Conservation (phyloP, 1,140 invertebrate genomes). For the Hycleus cichorii region DNA sequence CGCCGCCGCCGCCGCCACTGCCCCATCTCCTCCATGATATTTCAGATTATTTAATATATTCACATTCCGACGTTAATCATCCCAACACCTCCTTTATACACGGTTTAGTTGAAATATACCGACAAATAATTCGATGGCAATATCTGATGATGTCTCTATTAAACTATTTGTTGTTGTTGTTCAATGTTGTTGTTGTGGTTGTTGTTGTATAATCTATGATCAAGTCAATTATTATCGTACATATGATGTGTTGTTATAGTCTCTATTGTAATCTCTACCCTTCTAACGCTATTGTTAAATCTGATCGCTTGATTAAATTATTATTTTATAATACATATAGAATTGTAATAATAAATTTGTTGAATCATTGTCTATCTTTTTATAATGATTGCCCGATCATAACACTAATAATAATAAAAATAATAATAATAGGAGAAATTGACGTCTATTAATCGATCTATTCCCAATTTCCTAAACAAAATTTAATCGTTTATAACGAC, state of each 20-base stretch:
- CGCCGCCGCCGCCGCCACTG: too few relatives aligned
- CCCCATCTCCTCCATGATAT: constrained; percentile 25
- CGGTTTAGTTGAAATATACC: constrained; percentile 12
- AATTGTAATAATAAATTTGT: too few relatives aligned
- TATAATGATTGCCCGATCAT: too few relatives aligned
- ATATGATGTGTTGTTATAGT: constrained; percentile 11
- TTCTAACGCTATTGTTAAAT: constrained; percentile 1
- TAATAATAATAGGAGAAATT: too few relatives aligned
- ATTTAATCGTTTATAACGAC: not conserved
- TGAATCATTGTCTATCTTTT: too few relatives aligned
- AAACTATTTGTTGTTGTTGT: constrained; percentile 11
- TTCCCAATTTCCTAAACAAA: not conserved
- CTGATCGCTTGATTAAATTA: constrained; percentile 15
- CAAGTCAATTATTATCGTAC: too few relatives aligned
- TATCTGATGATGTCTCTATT: constrained; percentile 11
- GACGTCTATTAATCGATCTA: not conserved
- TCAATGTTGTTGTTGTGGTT: not conserved
- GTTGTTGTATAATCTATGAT: too few relatives aligned
- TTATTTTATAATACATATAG: constrained; percentile 2
- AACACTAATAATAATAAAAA: too few relatives aligned
- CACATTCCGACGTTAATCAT: constrained; percentile 38
- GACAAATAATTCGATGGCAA: constrained; percentile 2
- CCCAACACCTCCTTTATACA: constrained; percentile 31
- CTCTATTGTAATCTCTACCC: constrained; percentile 1
- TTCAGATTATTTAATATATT: constrained; percentile 39